Evolutionary conservation across 2,888 invertebrate species (phyloP).

Genomic region (Alcis repandata): DNA sequence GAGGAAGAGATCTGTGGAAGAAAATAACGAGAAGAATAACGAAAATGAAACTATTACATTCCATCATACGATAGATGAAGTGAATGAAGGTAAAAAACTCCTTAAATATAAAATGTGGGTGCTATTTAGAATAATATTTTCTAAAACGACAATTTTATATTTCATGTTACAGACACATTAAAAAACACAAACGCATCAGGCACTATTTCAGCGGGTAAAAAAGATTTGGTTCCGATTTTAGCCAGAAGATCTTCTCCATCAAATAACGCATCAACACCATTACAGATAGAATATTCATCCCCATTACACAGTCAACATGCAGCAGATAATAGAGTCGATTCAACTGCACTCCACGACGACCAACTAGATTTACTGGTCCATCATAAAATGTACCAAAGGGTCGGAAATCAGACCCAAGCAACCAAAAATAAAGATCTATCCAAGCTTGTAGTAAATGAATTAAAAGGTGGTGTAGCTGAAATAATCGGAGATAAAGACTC

Average conservation of each 20-base stretch:
- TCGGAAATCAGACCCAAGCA: slow-evolving; percentile 65
- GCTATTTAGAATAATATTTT: background rate
- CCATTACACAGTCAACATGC: slow-evolving; percentile 62
- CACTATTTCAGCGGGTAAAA: slow-evolving; percentile 65
- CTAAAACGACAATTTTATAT: background rate
- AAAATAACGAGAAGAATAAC: slow-evolving; percentile 26
- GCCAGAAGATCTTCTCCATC: slow-evolving; percentile 59
- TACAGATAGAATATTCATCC: slow-evolving; percentile 71
- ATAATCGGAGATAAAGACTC: slow-evolving; percentile 68
- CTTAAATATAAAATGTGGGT: background rate
- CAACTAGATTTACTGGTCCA: slow-evolving; percentile 54
- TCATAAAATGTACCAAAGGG: slow-evolving; percentile 56
- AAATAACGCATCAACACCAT: slow-evolving; percentile 56
- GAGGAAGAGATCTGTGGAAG: slow-evolving; percentile 62
- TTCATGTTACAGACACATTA: slow-evolving; percentile 68
- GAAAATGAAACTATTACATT: slow-evolving; percentile 65
- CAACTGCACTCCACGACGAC: slow-evolving; percentile 54
- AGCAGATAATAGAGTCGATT: slow-evolving; percentile 74
- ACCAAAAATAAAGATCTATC: slow-evolving; percentile 71
- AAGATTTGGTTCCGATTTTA: slow-evolving; percentile 51
- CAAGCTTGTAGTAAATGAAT: slow-evolving; percentile 75
- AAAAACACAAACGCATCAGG: slow-evolving; percentile 65
- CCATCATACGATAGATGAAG: slow-evolving; percentile 69
- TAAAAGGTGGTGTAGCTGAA: slow-evolving; percentile 69
- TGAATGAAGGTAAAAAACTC: slow-evolving; percentile 67